phyloP scores from a whole-genome alignment of 2,113 vertebrate species.

The Cynocephalus volans region DNA sequence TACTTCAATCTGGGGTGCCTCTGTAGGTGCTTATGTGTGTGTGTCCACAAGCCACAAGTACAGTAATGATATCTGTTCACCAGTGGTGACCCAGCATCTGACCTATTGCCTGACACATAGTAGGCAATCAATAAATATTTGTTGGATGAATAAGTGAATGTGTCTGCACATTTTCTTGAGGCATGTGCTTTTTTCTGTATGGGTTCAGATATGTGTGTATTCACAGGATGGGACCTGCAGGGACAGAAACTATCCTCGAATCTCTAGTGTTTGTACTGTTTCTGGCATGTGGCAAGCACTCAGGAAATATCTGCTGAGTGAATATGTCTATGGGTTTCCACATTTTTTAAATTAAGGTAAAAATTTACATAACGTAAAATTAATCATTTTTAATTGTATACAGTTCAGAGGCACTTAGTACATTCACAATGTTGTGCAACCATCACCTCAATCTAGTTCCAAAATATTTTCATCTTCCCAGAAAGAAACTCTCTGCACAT shows the following conservation, averaged over 20 bases:
- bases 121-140: slow-evolving; percentile 18
- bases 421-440: not conserved
- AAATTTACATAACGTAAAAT: slow-evolving; percentile 26
- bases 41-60: not conserved
- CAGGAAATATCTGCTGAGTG: not conserved
- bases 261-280: not conserved
- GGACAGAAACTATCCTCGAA: not conserved
- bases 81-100: not conserved
- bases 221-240: not conserved
- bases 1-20: not conserved
- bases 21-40: not conserved
- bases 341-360: not conserved
- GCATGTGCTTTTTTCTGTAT: not conserved
- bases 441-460: not conserved
- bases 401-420: not conserved
- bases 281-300: not conserved
- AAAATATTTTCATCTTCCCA: not conserved
- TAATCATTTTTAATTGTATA: not conserved
- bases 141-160: not conserved
- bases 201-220: not conserved
- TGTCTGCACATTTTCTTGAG: not conserved
- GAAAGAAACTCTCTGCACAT: not conserved
- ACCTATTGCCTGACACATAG: not conserved
- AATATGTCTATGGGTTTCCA: not conserved
- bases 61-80: not conserved